These are phyloP conservation scores for Leguminivora glycinivorella DNA, from an alignment of 1,140 invertebrate genomes.

Conservation along the genomic window DNA sequence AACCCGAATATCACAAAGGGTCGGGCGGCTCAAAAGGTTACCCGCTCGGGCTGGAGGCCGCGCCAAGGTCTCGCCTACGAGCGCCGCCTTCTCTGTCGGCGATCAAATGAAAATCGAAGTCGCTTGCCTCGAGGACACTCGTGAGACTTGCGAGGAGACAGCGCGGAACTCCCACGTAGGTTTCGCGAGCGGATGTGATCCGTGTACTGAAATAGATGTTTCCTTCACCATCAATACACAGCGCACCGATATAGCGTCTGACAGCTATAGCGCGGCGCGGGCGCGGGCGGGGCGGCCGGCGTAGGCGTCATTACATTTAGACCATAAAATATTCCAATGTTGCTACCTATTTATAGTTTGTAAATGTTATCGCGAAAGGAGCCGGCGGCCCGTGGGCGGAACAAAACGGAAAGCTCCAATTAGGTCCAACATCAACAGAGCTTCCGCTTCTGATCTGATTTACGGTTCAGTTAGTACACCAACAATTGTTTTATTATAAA, in stretches of 20 bases:
- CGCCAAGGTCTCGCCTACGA: conserved; percentile 1
- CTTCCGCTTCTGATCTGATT: background rate
- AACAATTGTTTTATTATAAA: conserved; percentile 2
- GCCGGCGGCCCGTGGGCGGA: conserved; percentile 42
- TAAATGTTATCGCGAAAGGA: conserved; percentile 54
- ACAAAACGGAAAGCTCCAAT: conserved; percentile 26
- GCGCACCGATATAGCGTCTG: conserved; percentile 20
- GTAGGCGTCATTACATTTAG: conserved; percentile 59
- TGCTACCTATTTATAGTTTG: conserved; percentile 58
- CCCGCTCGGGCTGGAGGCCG: background rate
- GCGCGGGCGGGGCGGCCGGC: conserved; percentile 33
- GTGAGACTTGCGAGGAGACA: background rate
- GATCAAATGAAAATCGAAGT: conserved; percentile 15
- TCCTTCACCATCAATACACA: conserved; percentile 25
- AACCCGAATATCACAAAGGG: background rate
- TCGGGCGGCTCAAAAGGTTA: conserved; percentile 1
- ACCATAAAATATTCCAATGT: conserved; percentile 52
- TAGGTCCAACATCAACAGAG: conserved; percentile 13
- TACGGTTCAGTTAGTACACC: background rate
- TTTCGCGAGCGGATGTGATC: conserved; percentile 15
- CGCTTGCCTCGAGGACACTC: background rate
- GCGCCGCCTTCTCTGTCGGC: background rate
- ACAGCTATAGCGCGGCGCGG: conserved; percentile 26
- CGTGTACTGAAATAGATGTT: conserved; percentile 24
- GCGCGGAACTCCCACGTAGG: background rate